These are phyloP conservation scores for Aplocera efformata DNA, from an alignment of 2,888 invertebrate species.

Conservation along the genomic window DNA sequence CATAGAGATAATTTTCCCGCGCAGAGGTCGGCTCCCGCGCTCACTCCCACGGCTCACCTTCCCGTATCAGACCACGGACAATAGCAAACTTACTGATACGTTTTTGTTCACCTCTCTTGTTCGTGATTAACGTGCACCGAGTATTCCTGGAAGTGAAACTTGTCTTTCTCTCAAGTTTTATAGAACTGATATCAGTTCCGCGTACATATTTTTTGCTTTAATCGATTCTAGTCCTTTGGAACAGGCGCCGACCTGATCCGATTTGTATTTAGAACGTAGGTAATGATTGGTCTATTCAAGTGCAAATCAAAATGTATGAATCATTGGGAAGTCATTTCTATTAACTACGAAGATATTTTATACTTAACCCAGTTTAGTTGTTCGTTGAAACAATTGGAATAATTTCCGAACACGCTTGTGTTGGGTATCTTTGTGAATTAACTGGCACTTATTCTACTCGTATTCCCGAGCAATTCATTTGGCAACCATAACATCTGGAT, in stretches of 20 bases:
- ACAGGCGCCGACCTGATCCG: constrained; percentile 49
- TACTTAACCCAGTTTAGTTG: constrained; percentile 15
- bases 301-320: constrained; percentile 25
- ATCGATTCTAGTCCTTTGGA: constrained; percentile 49
- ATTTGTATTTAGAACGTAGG: constrained; percentile 47
- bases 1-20: constrained; percentile 61
- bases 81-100: constrained; percentile 60
- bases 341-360: constrained; percentile 15
- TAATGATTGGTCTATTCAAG: constrained; percentile 28
- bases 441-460: too few species aligned
- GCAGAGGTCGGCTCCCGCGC: constrained; percentile 51
- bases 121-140: constrained; percentile 56
- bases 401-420: not conserved
- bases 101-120: constrained; percentile 64
- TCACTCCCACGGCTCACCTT: constrained; percentile 67
- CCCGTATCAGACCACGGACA: constrained; percentile 62
- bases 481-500: constrained; percentile 64
- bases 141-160: constrained; percentile 70
- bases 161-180: constrained; percentile 57
- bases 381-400: constrained; percentile 12
- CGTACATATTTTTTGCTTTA: constrained; percentile 53
- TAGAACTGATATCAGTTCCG: constrained; percentile 63
- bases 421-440: too few species aligned
- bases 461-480: too few species aligned
- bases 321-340: constrained; percentile 27